These are phyloP conservation scores for Balaenoptera acutorostrata DNA, from an alignment of 2,113 vertebrate genomes.

Conservation along the genomic window DNA sequence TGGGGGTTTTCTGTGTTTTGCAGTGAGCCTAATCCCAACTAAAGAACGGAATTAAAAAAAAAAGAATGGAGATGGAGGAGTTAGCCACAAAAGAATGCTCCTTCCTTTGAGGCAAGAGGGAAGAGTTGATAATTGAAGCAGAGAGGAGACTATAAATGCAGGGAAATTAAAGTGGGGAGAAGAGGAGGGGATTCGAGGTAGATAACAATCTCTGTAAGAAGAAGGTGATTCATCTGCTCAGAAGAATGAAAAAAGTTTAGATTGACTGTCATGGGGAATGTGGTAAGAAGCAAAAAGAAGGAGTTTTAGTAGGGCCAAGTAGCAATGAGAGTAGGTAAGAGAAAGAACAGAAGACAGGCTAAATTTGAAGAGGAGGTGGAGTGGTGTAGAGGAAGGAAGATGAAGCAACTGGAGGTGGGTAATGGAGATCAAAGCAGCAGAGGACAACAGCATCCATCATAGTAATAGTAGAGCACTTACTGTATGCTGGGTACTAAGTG, in stretches of 20 bases:
- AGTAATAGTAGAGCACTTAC: background rate
- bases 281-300: background rate
- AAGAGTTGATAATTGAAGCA: background rate
- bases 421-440: background rate
- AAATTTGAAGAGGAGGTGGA: background rate
- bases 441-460: background rate
- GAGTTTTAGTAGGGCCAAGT: background rate
- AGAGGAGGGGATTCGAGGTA: background rate
- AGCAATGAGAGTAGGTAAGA: background rate
- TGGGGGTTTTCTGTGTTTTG: background rate
- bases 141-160: background rate
- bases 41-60: background rate
- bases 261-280: background rate
- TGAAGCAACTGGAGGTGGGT: background rate
- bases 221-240: background rate
- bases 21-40: background rate
- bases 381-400: background rate
- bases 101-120: background rate
- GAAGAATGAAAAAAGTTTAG: background rate
- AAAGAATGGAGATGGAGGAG: background rate
- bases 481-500: background rate
- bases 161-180: background rate
- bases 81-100: background rate
- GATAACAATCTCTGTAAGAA: background rate
- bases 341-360: background rate